phyloP scores from a whole-genome alignment of 64 coral and sea anemone genomes.

The Platygyra sinensis region DNA sequence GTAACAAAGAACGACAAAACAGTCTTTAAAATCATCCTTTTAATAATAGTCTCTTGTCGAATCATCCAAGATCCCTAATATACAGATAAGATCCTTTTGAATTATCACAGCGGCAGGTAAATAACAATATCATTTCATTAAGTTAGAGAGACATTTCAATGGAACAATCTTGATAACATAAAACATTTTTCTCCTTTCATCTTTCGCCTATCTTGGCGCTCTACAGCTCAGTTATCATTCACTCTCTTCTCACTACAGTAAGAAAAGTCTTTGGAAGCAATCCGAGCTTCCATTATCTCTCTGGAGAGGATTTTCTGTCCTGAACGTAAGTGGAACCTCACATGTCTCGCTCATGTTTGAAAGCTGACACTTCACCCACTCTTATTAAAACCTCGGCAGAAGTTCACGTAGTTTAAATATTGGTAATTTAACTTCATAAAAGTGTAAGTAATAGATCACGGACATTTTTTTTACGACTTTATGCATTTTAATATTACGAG shows the following conservation, averaged over 20 bases:
- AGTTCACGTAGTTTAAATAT: neutral
- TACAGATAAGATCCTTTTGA: constrained; percentile 41
- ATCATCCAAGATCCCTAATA: constrained; percentile 46
- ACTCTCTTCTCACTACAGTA: neutral
- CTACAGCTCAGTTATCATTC: neutral
- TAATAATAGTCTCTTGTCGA: constrained; percentile 40
- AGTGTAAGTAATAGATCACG: constrained; percentile 3
- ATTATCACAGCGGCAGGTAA: constrained; percentile 17
- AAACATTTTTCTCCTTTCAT: neutral
- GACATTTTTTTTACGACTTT: constrained; percentile 1
- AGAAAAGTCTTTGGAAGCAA: neutral
- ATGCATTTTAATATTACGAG: constrained; percentile 19
- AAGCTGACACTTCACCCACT: neutral
- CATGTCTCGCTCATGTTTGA: neutral
- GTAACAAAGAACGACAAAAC: neutral
- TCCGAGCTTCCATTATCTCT: neutral
- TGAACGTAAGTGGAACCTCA: neutral
- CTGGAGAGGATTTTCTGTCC: neutral
- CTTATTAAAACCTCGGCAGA: neutral
- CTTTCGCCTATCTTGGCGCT: neutral
- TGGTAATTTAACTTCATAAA: constrained; percentile 15
- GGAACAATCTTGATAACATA: neutral
- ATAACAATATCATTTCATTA: constrained; percentile 15
- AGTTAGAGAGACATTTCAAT: neutral
- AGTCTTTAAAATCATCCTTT: constrained; percentile 58